phyloP scores from a whole-genome alignment of 2,888 invertebrate genomes.

The Netelia fuscicornis region DNA sequence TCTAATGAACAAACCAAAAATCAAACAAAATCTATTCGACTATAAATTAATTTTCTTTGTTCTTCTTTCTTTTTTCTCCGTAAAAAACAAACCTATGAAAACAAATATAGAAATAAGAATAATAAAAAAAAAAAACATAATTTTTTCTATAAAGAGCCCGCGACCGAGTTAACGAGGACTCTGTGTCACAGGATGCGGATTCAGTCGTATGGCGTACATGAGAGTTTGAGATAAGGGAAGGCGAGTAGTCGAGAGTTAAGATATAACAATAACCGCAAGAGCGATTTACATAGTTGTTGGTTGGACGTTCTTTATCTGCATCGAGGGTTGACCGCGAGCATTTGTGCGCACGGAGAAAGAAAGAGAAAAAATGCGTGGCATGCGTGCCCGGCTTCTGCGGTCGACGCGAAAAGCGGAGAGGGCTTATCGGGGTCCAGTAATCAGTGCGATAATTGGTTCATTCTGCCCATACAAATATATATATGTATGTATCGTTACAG shows the following conservation, averaged over 20 bases:
- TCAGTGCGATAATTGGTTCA: conserved; percentile 70
- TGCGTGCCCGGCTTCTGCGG: conserved; percentile 41
- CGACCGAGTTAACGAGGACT: conserved; percentile 40
- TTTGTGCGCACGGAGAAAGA: conserved; percentile 27
- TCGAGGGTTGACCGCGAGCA: conserved; percentile 45
- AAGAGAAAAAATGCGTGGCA: conserved; percentile 56
- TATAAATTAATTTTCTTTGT: background rate
- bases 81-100: background rate
- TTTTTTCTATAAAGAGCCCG: background rate
- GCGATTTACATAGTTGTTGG: conserved; percentile 70
- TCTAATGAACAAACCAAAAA: too few relatives aligned
- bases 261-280: conserved; percentile 63
- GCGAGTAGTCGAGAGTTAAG: conserved; percentile 59
- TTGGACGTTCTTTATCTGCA: conserved; percentile 63
- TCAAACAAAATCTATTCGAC: too few relatives aligned
- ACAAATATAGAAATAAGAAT: background rate
- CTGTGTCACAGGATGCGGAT: conserved; percentile 62
- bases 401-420: conserved; percentile 57
- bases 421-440: conserved; percentile 69
- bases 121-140: background rate
- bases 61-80: background rate
- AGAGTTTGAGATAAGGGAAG: conserved; percentile 63
- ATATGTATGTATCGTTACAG: background rate
- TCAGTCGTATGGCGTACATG: conserved; percentile 28
- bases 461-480: conserved; percentile 14